Percentiles rank a stretch among this genome's conserved stretches.
Conservation (phyloP, 1,140 invertebrate species). For the Drosophila busckii region DNA sequence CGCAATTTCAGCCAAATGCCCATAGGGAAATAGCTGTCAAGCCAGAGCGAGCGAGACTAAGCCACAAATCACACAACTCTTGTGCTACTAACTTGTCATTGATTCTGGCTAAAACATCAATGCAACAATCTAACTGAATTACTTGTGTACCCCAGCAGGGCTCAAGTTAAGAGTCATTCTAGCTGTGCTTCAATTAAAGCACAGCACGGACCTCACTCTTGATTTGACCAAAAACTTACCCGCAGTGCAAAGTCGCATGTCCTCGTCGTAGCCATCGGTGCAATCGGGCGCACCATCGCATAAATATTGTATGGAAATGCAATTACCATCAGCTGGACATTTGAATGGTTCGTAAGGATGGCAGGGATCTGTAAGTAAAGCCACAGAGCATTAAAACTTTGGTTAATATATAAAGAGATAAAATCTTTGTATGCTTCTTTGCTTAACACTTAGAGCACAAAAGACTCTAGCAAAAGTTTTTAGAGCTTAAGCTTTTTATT, state of each 20-base stretch:
- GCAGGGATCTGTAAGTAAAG: constrained; percentile 81
- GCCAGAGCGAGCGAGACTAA: constrained; percentile 1
- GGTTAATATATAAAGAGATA: background rate
- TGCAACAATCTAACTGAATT: constrained; percentile 21
- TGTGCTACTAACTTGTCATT: constrained; percentile 5
- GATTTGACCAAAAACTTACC: constrained; percentile 81
- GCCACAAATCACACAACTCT: constrained; percentile 30
- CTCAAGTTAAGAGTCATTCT: too few relatives aligned
- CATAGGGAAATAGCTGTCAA: constrained; percentile 1
- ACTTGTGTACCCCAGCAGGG: constrained; percentile 11
- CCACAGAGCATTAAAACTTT: constrained; percentile 8
- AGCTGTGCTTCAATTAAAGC: constrained; percentile 28
- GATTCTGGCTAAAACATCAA: constrained; percentile 11
- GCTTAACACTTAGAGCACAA: too few relatives aligned
- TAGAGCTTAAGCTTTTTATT: too few relatives aligned
- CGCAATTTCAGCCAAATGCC: constrained; percentile 7
- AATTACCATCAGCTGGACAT: constrained; percentile 93
- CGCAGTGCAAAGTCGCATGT: constrained; percentile 94
- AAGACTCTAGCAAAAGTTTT: too few relatives aligned
- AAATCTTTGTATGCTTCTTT: too few relatives aligned
- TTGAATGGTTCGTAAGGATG: constrained; percentile 96
- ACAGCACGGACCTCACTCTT: background rate
- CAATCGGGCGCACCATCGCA: constrained; percentile 97
- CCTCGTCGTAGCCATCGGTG: constrained; percentile 90
- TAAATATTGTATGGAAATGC: constrained; percentile 96